These are phyloP conservation scores for Myotis myotis DNA, from an alignment of 2,797 vertebrate species.

Conservation along the genomic window DNA sequence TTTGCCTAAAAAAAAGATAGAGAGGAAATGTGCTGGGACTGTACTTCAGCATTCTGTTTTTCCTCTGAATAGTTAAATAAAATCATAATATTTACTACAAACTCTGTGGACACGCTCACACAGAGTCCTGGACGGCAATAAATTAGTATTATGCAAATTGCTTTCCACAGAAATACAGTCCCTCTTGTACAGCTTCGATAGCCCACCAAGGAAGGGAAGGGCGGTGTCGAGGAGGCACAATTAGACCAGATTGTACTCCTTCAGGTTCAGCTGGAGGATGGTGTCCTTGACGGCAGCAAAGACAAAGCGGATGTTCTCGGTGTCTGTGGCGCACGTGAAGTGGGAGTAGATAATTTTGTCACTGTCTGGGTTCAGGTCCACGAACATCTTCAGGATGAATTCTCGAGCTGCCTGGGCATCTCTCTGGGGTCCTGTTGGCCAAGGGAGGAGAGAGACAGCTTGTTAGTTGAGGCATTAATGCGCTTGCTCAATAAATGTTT, in stretches of 20 bases:
- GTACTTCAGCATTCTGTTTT: conserved; percentile 85
- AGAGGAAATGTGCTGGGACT: conserved; percentile 87
- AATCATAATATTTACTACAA: conserved; percentile 92
- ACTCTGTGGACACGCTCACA: conserved; percentile 85
- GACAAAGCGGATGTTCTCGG: conserved; percentile 97
- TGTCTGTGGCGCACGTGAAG: conserved; percentile 98
- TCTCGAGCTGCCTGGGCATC: conserved; percentile 95
- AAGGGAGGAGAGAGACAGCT: conserved; percentile 25
- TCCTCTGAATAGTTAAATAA: conserved; percentile 90
- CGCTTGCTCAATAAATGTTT: background rate
- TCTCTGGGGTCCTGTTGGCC: conserved; percentile 90
- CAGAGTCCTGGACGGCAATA: conserved; percentile 93
- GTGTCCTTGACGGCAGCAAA: conserved; percentile 98
- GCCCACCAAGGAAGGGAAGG: conserved; percentile 72
- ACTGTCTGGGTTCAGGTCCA: conserved; percentile 97
- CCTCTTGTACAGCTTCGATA: conserved; percentile 83
- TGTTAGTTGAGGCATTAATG: background rate
- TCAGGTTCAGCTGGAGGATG: conserved; percentile 96
- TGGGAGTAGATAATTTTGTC: conserved; percentile 99
- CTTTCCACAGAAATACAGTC: conserved; percentile 91
- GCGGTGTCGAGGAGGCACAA: conserved; percentile 78
- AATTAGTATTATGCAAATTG: conserved; percentile 94
- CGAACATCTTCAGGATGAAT: conserved; percentile 98
- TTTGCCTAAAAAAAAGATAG: conserved; percentile 85
- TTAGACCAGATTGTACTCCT: conserved; percentile 98